Evolutionary conservation across 2,888 invertebrate genomes (phyloP), one percentile per base, ranked within the genome.

Genomic region (Campoletis raptor): DNA sequence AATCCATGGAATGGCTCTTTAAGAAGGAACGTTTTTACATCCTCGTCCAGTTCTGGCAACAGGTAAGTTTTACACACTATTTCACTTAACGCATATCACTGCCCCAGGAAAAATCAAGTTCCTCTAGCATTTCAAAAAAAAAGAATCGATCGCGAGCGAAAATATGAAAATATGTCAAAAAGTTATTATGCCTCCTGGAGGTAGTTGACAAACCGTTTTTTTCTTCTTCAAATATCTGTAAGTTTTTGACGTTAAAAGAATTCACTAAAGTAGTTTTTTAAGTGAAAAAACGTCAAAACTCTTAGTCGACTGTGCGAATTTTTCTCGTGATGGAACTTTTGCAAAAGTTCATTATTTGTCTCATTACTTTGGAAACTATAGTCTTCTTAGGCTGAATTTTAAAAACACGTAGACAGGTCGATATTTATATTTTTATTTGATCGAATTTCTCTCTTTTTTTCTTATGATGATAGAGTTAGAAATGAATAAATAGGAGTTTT

Each of bases 1-100:
- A 98, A 96, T 98, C 98, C 95, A 98, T 98, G 98, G 98, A 98
- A 96, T 98, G 98, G 98, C 97, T 98, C 95, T 98, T 98, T 96
- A 98, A 98, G 96, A 98, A 98, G 96, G 98, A 98, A 96, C 96
- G 97, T 95, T 98, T 98, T 96, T 98, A 98, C 96, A 96, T 98
- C 94, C 96, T 98, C 94, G 98, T 98, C 94, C 98, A 98, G 95
- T 98, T 98, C 96, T 98, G 98, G 98, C 98, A 98, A 97, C 98
- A 98, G 98, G 98, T 98, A 96, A 96, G 96, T 90, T 72, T 18
- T 7, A 3, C 30, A 30, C 1, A 37, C 5, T 15, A 76, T 74
- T 72, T 15, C 48, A 74, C 52, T 67, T 30, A n/a, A 9, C 6
- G 10, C n/a, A 10, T n/a, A 21, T 40, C 10, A 10, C 0, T n/a